Evolutionary conservation across 1,140 invertebrate genomes (phyloP).

Genomic region (Neoseiulus cucumeris): DNA sequence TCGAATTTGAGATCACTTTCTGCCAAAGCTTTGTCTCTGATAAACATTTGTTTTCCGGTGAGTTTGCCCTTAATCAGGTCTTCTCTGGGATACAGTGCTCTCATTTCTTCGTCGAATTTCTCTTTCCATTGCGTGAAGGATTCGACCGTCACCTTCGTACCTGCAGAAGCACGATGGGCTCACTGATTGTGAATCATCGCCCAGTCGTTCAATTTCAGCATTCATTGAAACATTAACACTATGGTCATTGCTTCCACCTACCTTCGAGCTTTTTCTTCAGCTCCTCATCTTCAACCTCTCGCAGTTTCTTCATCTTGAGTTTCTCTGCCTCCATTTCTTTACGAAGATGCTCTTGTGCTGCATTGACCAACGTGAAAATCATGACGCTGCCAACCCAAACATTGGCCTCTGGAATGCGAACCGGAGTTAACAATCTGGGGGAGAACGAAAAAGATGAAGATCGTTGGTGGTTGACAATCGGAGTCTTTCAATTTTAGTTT

Average conservation of each 20-base stretch:
- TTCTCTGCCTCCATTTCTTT: constrained; percentile 1
- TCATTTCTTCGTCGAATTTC: background rate
- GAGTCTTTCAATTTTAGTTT: too few relatives aligned
- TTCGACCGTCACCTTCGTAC: constrained; percentile 2
- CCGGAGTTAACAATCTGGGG: too few relatives aligned
- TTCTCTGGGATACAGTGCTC: background rate
- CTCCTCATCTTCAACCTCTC: constrained; percentile 3
- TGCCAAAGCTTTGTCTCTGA: background rate
- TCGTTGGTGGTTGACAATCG: too few relatives aligned
- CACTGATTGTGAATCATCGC: too few relatives aligned
- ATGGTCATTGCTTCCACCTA: too few relatives aligned
- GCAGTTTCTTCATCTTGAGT: background rate
- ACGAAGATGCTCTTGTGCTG: background rate
- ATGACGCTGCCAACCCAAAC: constrained; percentile 5
- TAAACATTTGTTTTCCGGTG: constrained; percentile 3
- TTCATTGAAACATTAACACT: too few relatives aligned
- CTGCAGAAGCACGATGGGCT: background rate
- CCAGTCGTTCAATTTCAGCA: too few relatives aligned
- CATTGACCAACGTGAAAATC: background rate
- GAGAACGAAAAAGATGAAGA: too few relatives aligned
- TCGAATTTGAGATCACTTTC: constrained; percentile 7
- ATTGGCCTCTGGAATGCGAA: background rate
- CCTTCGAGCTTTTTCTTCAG: constrained; percentile 6
- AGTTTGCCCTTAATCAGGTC: background rate
- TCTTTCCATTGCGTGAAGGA: constrained; percentile 4